A percentile compares a stretch with the other conserved stretches of the same genome.
Evolutionary conservation across 2,113 vertebrate genomes (phyloP).

Genomic region (Cygnus atratus): DNA sequence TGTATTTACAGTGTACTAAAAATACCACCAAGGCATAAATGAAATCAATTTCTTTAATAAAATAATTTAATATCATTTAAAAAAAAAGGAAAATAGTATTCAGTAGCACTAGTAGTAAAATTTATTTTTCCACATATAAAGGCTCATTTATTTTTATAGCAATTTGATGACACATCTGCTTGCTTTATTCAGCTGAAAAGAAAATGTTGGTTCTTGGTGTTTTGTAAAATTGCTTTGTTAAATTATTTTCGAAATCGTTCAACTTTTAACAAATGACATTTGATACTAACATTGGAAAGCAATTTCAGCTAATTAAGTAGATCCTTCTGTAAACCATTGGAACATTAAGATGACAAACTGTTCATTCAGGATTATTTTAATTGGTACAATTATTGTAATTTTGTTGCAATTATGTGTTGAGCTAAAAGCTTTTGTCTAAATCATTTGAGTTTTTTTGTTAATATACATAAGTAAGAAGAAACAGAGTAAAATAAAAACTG

Average conservation of each 20-base stretch:
- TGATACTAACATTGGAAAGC: slow-evolving; percentile 90
- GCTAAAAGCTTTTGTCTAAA: slow-evolving; percentile 94
- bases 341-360: slow-evolving; percentile 98
- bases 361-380: slow-evolving; percentile 99
- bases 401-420: slow-evolving; percentile 93
- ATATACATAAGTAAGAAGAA: slow-evolving; percentile 79
- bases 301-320: slow-evolving; percentile 95
- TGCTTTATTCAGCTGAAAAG: slow-evolving; percentile 82
- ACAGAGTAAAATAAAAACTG: slow-evolving; percentile 76
- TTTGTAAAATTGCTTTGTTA: slow-evolving; percentile 85
- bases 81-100: slow-evolving; percentile 76
- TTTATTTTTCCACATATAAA: slow-evolving; percentile 81
- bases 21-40: slow-evolving; percentile 65
- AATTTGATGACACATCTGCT: slow-evolving; percentile 84
- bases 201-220: slow-evolving; percentile 83
- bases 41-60: slow-evolving; percentile 75
- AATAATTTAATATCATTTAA: slow-evolving; percentile 71
- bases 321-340: slow-evolving; percentile 90
- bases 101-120: slow-evolving; percentile 77
- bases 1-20: slow-evolving; percentile 71
- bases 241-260: slow-evolving; percentile 87
- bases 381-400: slow-evolving; percentile 99
- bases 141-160: slow-evolving; percentile 85
- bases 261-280: slow-evolving; percentile 94
- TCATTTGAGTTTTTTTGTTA: slow-evolving; percentile 84